phyloP scores from a whole-genome alignment of 2,888 invertebrate species.

The Eledone cirrhosa region DNA sequence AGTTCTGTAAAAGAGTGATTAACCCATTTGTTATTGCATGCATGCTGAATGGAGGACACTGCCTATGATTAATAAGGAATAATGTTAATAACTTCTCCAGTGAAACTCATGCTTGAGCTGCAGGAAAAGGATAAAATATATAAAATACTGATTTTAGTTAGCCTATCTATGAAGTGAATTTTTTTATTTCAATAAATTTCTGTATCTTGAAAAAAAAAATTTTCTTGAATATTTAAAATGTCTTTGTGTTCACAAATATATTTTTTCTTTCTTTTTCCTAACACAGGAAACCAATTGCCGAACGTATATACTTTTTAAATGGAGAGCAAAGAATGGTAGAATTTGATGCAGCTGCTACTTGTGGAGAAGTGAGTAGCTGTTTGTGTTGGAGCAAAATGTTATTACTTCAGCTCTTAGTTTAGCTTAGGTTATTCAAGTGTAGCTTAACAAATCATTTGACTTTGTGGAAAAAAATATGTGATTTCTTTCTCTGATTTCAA shows the following conservation, averaged over 20 bases:
- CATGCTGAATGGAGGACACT: too few species aligned
- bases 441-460: too few species aligned
- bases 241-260: background rate
- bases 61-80: too few species aligned
- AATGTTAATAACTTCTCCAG: too few species aligned
- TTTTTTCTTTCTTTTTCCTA: constrained; percentile 33
- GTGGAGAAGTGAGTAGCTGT: constrained; percentile 73
- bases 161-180: background rate
- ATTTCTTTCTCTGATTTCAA: too few species aligned
- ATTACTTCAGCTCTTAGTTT: too few species aligned
- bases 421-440: too few species aligned
- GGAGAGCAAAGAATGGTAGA: constrained; percentile 94
- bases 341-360: constrained; percentile 92
- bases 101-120: too few species aligned
- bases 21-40: too few species aligned
- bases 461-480: too few species aligned
- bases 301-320: constrained; percentile 90
- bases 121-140: background rate
- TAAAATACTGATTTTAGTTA: background rate
- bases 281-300: constrained; percentile 82
- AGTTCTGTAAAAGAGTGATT: too few species aligned
- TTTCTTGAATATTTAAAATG: background rate
- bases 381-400: too few species aligned
- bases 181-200: background rate
- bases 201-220: background rate